Conservation (phyloP, 2,888 invertebrate species). For the Hypolimnas misippus region DNA sequence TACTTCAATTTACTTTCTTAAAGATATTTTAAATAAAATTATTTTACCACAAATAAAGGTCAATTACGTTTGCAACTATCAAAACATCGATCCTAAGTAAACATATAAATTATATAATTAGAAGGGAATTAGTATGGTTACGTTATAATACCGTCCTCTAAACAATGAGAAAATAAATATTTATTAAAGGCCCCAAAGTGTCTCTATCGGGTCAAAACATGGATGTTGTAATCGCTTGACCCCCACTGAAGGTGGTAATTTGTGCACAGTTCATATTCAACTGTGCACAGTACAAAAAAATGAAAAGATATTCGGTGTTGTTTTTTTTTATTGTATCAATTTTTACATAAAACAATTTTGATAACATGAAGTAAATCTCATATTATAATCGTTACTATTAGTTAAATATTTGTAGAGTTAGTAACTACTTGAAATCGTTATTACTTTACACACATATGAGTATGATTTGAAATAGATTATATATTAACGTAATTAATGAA, state of each 20-base stretch:
- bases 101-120: conserved; percentile 77
- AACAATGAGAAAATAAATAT: conserved; percentile 80
- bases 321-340: no score
- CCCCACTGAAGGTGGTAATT: conserved; percentile 52
- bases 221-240: conserved; percentile 45
- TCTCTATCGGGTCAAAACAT: conserved; percentile 70
- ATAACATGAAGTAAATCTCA: no score
- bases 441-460: no score
- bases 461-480: no score
- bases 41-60: background rate
- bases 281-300: conserved; percentile 1
- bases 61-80: conserved; percentile 10
- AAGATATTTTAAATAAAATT: background rate
- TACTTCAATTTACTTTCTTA: no score
- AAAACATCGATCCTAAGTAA: conserved; percentile 62
- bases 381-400: no score
- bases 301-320: background rate
- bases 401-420: no score
- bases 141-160: conserved; percentile 60
- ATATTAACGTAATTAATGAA: no score
- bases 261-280: background rate
- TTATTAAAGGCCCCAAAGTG: conserved; percentile 77
- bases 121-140: conserved; percentile 41
- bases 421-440: no score
- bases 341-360: no score